A percentile compares a stretch with the other conserved stretches of the same genome.
These are phyloP conservation scores for Lasioglossum calceatum DNA, from an alignment of 2,888 invertebrate genomes.

Conservation along the genomic window DNA sequence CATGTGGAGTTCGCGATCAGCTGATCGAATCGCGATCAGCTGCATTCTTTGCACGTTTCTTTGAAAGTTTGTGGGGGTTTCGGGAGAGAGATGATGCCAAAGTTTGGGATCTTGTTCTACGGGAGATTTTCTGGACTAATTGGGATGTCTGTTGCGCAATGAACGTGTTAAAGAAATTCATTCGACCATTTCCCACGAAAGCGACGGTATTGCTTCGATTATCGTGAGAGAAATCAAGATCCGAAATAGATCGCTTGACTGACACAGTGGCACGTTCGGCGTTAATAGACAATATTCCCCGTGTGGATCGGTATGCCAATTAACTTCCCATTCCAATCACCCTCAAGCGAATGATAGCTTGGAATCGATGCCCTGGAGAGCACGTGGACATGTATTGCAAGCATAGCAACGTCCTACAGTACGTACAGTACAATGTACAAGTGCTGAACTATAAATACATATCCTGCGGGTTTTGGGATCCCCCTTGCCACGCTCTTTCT, in stretches of 20 bases:
- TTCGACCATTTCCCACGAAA: background rate
- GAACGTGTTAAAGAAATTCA: background rate
- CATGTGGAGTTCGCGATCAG: constrained; percentile 3
- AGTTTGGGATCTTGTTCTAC: background rate
- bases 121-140: background rate
- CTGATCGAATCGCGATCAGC: constrained; percentile 19
- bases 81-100: background rate
- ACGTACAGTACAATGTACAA: background rate
- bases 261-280: background rate
- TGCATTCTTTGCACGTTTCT: constrained; percentile 6
- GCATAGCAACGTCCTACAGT: background rate
- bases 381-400: constrained; percentile 36
- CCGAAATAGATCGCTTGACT: background rate
- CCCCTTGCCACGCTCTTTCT: background rate
- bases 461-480: background rate
- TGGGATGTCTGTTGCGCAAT: background rate
- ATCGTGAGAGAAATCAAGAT: background rate
- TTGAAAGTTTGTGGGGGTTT: background rate
- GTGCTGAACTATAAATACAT: background rate
- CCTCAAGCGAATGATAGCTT: background rate
- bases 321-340: background rate
- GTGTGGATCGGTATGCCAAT: background rate
- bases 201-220: background rate
- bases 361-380: constrained; percentile 6
- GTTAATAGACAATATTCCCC: constrained; percentile 21